Evolutionary conservation across 1,140 invertebrate genomes (phyloP).

Genomic region (Proctacanthus coquilletti): DNA sequence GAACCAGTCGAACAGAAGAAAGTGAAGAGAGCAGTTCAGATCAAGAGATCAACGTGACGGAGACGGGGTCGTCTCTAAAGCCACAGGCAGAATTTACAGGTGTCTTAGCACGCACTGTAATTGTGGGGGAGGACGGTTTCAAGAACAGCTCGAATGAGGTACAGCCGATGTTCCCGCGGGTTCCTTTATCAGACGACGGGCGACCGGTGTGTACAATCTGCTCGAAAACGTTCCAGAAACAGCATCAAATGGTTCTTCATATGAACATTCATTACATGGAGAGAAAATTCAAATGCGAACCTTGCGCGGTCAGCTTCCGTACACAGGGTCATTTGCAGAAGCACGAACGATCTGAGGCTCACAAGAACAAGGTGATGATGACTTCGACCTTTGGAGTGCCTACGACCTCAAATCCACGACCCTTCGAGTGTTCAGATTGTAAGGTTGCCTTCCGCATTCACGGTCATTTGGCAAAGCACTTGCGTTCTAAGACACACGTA

Average conservation of each 20-base stretch:
- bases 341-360: constrained; percentile 75
- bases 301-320: constrained; percentile 78
- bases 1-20: constrained; percentile 1
- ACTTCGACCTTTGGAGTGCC: constrained; percentile 71
- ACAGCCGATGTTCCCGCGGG: constrained; percentile 9
- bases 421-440: constrained; percentile 89
- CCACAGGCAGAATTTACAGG: constrained; percentile 18
- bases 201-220: constrained; percentile 76
- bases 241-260: constrained; percentile 77
- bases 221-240: constrained; percentile 78
- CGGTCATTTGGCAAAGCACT: constrained; percentile 89
- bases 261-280: constrained; percentile 95
- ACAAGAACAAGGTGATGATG: constrained; percentile 82
- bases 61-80: constrained; percentile 10
- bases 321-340: constrained; percentile 86
- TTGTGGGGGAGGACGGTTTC: constrained; percentile 26
- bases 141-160: constrained; percentile 13
- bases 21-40: constrained; percentile 1
- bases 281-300: constrained; percentile 76
- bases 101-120: constrained; percentile 18
- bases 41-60: constrained; percentile 7
- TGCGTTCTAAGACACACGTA: constrained; percentile 93
- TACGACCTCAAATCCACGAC: constrained; percentile 76
- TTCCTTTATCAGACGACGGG: constrained; percentile 45
- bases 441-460: constrained; percentile 92